Base-by-base conservation (phyloP, 2,797 vertebrate species). In the Geotrypetes seraphini region DNA sequence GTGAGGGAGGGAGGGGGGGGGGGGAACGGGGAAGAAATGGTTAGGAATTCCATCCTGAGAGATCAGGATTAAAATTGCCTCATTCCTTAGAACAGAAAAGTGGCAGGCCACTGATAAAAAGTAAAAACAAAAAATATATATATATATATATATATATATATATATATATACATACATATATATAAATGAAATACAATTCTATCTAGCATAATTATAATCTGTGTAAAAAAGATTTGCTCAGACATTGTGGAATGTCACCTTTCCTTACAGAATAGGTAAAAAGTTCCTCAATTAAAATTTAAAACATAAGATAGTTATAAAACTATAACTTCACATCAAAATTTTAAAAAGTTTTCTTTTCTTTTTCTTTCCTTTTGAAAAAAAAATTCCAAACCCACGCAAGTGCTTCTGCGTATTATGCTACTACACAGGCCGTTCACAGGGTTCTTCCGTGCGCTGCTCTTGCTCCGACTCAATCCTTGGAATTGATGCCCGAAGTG, bases 301-400 rank as follows among this genome's bases (percentile, higher is more conserved):
- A 66, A n/a, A n/a, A 66, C 63, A 60, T 83, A 83, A 82, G 75
- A 78, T 76, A 79, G 76, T 83, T 84, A 84, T 77, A 85, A 85
- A 85, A 85, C 83, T 84, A 85, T 82, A 84, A 84, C 80, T 86
- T 86, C 81, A 84, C 81, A 83, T 85, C 81, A 84, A 85, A 83
- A 79, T 74, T 71, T 83, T 69, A 81, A 84, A 84, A 85, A 83
- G 78, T 59, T 46, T 58, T 71, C 84, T 78, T n/a, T n/a, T n/a
- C n/a, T n/a, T n/a, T n/a, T n/a, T n/a, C n/a, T n/a, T n/a, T n/a
- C n/a, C n/a, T n/a, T n/a, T n/a, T n/a, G 71, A 84, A 81, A 35
- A 19, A 28, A 35, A 39, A 43, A 28, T 29, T 12, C 16, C 28
- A 19, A 46, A 20, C 33, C 37, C 30, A 25, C 17, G 16, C n/a